Evolutionary conservation across 35 echinoderm and acorn worm genomes (phyloP).

Genomic region (Heliocidaris erythrogramma): DNA sequence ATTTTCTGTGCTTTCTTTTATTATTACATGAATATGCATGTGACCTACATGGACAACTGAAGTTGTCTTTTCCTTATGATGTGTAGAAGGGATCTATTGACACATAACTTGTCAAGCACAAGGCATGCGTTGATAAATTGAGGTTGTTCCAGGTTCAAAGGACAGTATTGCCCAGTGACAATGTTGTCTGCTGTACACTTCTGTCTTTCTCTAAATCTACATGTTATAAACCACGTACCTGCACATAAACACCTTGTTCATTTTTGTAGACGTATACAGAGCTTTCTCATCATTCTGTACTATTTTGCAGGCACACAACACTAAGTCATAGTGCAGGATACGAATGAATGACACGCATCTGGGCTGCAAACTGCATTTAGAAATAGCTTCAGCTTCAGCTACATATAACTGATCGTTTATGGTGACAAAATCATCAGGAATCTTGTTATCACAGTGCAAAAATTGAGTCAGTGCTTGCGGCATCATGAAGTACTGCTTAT

Average conservation of each 20-base stretch:
- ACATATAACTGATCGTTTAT: too few relatives aligned
- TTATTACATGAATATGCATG: too few relatives aligned
- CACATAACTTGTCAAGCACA: too few relatives aligned
- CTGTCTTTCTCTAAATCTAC: background rate
- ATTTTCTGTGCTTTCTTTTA: too few relatives aligned
- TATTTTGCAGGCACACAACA: background rate
- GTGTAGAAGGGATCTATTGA: too few relatives aligned
- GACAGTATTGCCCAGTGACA: background rate
- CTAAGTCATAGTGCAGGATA: background rate
- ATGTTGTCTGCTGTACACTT: background rate
- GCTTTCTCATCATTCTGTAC: too few relatives aligned
- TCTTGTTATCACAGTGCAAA: background rate
- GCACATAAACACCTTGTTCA: background rate
- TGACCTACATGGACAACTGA: too few relatives aligned
- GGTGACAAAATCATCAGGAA: background rate
- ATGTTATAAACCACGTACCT: background rate
- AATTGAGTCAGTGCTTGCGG: background rate
- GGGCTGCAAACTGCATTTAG: background rate
- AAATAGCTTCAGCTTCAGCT: too few relatives aligned
- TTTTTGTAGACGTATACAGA: background rate
- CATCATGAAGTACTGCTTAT: background rate
- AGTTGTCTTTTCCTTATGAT: too few relatives aligned
- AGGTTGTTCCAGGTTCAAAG: background rate
- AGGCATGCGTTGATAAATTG: too few relatives aligned
- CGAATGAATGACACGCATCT: background rate